These are phyloP conservation scores for Nemotelus pantherinus DNA, from an alignment of 2,888 invertebrate species.

Conservation along the genomic window DNA sequence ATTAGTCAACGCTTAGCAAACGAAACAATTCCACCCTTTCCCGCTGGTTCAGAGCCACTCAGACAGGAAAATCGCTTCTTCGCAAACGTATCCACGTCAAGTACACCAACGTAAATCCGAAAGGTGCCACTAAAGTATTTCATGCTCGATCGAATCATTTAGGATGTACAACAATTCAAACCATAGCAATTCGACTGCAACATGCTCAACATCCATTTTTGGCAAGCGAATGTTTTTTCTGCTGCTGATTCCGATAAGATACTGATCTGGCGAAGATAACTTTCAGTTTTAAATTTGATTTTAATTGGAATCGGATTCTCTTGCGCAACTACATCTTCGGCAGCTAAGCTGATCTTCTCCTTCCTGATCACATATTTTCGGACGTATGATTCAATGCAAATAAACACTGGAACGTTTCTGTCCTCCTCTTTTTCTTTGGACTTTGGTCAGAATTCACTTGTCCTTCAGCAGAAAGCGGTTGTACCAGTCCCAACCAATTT, in stretches of 20 bases:
- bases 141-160: slow-evolving; percentile 15
- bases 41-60: neutral
- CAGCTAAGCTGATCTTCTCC: neutral
- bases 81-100: neutral
- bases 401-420: neutral
- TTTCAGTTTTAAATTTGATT: slow-evolving; percentile 30
- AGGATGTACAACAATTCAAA: neutral
- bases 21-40: neutral
- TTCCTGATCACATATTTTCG: slow-evolving; percentile 10
- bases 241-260: neutral
- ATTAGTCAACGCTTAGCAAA: no score
- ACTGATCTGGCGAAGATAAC: slow-evolving; percentile 5
- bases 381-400: slow-evolving; percentile 21
- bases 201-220: neutral
- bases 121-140: slow-evolving; percentile 23
- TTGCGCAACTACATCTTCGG: neutral
- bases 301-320: slow-evolving; percentile 20
- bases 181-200: neutral
- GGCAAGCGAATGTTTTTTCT: slow-evolving; percentile 1
- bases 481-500: slow-evolving; percentile 7
- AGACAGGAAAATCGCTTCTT: neutral
- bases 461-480: neutral
- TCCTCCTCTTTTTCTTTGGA: neutral
- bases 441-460: neutral
- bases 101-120: neutral